Evolutionary conservation across 2,888 invertebrate genomes (phyloP).

Genomic region (Hedya salicella): DNA sequence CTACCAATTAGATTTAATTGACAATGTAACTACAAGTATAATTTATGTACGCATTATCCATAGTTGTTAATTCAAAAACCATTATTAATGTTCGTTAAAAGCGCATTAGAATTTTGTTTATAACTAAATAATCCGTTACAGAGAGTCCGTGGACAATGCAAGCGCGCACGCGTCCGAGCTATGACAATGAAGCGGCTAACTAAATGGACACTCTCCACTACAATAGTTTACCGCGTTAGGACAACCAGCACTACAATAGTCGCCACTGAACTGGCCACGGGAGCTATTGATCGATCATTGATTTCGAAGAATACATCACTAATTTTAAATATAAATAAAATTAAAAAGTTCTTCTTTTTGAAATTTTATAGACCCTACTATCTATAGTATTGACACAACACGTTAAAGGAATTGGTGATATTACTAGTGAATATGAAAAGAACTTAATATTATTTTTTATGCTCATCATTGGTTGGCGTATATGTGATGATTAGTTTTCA

Average conservation of each 20-base stretch:
- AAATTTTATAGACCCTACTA: background rate
- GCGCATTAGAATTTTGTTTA: slow-evolving; percentile 59
- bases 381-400: too few species aligned
- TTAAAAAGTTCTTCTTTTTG: background rate
- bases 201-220: slow-evolving; percentile 62
- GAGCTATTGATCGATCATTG: slow-evolving; percentile 71
- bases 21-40: slow-evolving; percentile 27
- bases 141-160: slow-evolving; percentile 24
- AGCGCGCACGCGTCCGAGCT: slow-evolving; percentile 56
- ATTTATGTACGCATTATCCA: slow-evolving; percentile 39
- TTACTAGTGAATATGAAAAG: too few species aligned
- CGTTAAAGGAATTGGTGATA: too few species aligned
- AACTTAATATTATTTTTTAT: too few species aligned
- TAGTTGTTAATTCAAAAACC: slow-evolving; percentile 43
- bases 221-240: slow-evolving; percentile 59
- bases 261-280: slow-evolving; percentile 65
- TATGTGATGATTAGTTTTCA: background rate
- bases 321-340: slow-evolving; percentile 61
- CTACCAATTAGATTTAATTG: slow-evolving; percentile 21
- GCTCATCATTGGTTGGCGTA: background rate
- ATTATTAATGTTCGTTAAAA: slow-evolving; percentile 58
- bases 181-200: slow-evolving; percentile 50
- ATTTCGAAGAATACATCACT: slow-evolving; percentile 68
- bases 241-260: slow-evolving; percentile 58
- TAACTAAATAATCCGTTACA: slow-evolving; percentile 37